Evolutionary conservation across 2,113 vertebrate genomes (phyloP).

Genomic region (Coturnix japonica): DNA sequence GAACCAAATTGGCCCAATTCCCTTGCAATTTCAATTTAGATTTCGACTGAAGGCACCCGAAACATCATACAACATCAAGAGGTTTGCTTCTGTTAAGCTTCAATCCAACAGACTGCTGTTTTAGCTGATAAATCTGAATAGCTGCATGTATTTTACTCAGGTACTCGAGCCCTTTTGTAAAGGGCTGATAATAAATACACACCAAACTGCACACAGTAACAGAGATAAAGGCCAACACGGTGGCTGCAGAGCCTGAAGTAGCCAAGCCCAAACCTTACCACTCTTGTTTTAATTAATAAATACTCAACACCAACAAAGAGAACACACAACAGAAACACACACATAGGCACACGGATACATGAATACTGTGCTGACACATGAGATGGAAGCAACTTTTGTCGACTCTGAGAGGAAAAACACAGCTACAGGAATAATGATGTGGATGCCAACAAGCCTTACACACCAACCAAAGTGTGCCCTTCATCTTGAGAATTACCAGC

Average conservation of each 20-base stretch:
- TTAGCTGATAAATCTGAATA: conserved; percentile 17
- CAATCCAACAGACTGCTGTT: not conserved
- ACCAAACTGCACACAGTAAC: not conserved
- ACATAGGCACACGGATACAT: accelerated
- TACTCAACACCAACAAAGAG: not conserved
- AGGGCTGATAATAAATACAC: not conserved
- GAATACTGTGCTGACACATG: not conserved
- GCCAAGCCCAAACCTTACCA: not conserved
- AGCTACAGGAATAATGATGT: not conserved
- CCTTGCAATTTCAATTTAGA: not conserved
- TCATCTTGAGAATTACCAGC: accelerated
- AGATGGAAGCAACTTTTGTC: not conserved
- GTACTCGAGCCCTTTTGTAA: not conserved
- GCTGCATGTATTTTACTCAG: not conserved
- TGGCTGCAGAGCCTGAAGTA: not conserved
- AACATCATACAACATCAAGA: not conserved
- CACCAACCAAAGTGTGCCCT: not conserved
- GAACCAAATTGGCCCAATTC: conserved; percentile 3
- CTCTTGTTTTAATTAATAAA: not conserved
- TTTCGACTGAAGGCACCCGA: not conserved
- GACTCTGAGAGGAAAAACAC: not conserved
- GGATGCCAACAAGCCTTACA: not conserved
- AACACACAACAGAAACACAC: not conserved
- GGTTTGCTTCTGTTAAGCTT: not conserved
- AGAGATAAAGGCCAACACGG: not conserved